phyloP scores from a whole-genome alignment of 2,797 vertebrate genomes.

The Epinephelus malabaricus region DNA sequence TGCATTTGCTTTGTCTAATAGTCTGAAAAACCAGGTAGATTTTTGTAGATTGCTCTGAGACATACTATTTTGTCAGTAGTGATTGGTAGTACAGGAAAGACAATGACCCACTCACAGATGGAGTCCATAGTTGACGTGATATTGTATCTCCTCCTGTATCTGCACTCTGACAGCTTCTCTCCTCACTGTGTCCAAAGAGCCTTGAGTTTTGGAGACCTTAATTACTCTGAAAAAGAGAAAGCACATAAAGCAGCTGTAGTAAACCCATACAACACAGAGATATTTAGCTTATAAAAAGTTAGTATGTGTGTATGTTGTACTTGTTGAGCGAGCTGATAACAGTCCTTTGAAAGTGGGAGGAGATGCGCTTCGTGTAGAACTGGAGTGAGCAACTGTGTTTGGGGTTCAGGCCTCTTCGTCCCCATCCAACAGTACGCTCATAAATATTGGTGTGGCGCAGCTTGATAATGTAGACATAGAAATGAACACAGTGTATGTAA shows the following conservation, averaged over 20 bases:
- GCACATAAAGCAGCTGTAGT: background rate
- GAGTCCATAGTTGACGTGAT: slow-evolving; percentile 64
- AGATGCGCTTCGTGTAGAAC: slow-evolving; percentile 78
- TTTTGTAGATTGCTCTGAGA: background rate
- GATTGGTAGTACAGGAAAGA: background rate
- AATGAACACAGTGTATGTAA: background rate
- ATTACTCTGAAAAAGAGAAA: slow-evolving; percentile 61
- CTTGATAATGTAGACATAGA: slow-evolving; percentile 50
- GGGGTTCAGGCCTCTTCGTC: slow-evolving; percentile 75
- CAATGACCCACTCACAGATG: slow-evolving; percentile 68
- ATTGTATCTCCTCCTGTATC: slow-evolving; percentile 76
- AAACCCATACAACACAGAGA: background rate
- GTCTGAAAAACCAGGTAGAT: background rate
- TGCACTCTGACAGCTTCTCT: slow-evolving; percentile 57
- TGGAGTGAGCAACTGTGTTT: slow-evolving; percentile 75
- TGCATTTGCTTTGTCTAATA: background rate
- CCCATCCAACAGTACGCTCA: slow-evolving; percentile 79
- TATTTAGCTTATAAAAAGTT: background rate
- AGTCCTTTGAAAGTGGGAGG: slow-evolving; percentile 76
- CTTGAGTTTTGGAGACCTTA: slow-evolving; percentile 43
- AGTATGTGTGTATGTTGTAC: slow-evolving; percentile 39
- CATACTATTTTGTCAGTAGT: too few species aligned
- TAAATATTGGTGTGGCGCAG: slow-evolving; percentile 83
- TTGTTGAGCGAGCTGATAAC: slow-evolving; percentile 72
- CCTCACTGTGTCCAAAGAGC: slow-evolving; percentile 62